Percentiles rank a stretch among this genome's conserved stretches.
Conservation (phyloP, 2,888 invertebrate species). For the Pecten maximus region DNA sequence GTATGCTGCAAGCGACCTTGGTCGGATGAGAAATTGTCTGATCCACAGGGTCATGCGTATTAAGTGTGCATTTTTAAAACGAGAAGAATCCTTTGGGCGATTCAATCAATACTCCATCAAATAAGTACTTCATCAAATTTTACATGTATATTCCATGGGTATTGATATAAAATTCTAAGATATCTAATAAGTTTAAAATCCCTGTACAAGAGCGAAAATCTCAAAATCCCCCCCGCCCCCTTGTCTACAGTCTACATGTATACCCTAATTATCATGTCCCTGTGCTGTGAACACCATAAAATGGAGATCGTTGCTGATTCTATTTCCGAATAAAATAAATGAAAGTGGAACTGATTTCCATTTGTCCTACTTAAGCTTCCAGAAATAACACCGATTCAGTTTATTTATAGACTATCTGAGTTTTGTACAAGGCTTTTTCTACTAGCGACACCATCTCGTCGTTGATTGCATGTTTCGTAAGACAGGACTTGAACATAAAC, state of each 20-base stretch:
- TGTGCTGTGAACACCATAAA: not conserved
- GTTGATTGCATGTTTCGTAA: no score
- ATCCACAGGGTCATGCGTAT: not conserved
- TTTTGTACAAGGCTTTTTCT: not conserved
- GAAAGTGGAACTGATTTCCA: not conserved
- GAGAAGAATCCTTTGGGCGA: not conserved
- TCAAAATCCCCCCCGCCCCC: no score
- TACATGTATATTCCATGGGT: not conserved
- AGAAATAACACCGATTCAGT: not conserved
- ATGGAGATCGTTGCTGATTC: not conserved
- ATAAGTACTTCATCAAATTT: not conserved
- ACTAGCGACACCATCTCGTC: no score
- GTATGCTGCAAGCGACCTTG: conserved; percentile 13
- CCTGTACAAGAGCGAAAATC: no score
- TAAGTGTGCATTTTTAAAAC: not conserved
- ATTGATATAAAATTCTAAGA: not conserved
- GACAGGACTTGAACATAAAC: no score
- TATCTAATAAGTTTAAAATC: not conserved
- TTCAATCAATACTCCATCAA: not conserved
- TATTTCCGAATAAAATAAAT: conserved; percentile 22
- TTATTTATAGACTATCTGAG: not conserved
- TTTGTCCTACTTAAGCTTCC: not conserved
- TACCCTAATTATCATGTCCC: not conserved
- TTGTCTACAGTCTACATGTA: no score
- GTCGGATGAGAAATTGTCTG: not conserved